Evolutionary conservation across 2,797 vertebrate genomes (phyloP).

Genomic region (Aeoliscus strigatus): DNA sequence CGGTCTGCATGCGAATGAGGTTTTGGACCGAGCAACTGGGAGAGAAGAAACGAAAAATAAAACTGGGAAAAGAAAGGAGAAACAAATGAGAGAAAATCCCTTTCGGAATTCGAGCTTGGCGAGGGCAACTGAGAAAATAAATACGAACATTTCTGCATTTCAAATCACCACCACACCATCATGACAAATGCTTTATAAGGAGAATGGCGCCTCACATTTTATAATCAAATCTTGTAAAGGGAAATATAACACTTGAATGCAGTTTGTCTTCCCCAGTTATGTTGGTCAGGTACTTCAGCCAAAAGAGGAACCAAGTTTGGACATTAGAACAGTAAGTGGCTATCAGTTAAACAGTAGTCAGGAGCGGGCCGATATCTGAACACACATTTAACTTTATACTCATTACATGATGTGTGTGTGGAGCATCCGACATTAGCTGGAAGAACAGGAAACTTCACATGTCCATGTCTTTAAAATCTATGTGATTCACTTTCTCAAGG

Average conservation of each 20-base stretch:
- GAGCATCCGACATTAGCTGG: too few relatives aligned
- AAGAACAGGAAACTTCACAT: too few relatives aligned
- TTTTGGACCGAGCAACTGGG: slow-evolving; percentile 39
- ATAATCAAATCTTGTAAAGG: slow-evolving; percentile 37
- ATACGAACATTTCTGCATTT: slow-evolving; percentile 63
- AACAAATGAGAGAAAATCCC: slow-evolving; percentile 69
- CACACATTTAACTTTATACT: slow-evolving; percentile 5
- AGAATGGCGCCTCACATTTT: slow-evolving; percentile 48
- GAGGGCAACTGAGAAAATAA: slow-evolving; percentile 66
- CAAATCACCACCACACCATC: slow-evolving; percentile 56
- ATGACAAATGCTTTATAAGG: slow-evolving; percentile 59
- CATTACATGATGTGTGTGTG: neutral
- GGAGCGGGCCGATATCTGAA: slow-evolving; percentile 3
- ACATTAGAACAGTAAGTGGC: slow-evolving; percentile 7
- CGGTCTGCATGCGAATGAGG: slow-evolving; percentile 66
- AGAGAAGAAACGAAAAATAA: slow-evolving; percentile 54
- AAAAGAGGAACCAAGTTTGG: slow-evolving; percentile 7
- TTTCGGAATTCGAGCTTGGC: slow-evolving; percentile 70
- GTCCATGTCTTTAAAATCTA: too few relatives aligned
- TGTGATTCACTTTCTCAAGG: too few relatives aligned
- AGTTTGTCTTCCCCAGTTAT: slow-evolving; percentile 15
- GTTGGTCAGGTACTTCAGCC: slow-evolving; percentile 5
- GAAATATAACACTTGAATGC: slow-evolving; percentile 16
- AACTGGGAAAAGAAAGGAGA: slow-evolving; percentile 55
- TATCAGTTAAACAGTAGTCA: slow-evolving; percentile 8